These are phyloP conservation scores for Antrozous pallidus DNA, from an alignment of 2,797 vertebrate species.

Conservation along the genomic window DNA sequence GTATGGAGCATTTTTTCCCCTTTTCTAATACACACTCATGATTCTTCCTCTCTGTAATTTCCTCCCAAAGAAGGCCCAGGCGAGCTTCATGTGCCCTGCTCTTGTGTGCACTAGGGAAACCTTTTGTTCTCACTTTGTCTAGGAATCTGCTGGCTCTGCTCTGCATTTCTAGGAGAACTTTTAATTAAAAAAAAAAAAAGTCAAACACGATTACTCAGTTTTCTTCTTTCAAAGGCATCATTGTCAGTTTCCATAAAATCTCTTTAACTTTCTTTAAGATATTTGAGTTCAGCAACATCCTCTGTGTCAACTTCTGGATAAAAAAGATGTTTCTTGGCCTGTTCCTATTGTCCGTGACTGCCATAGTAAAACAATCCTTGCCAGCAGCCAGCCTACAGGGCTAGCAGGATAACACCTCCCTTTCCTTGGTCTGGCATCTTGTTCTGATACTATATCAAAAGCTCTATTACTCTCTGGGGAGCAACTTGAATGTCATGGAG, in stretches of 20 bases:
- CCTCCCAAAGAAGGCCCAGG: slow-evolving; percentile 53
- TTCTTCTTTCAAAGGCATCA: slow-evolving; percentile 58
- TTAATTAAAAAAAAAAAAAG: slow-evolving; percentile 76
- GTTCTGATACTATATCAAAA: background rate
- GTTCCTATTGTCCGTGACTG: slow-evolving; percentile 49
- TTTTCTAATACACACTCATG: background rate
- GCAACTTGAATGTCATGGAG: background rate
- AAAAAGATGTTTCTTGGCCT: slow-evolving; percentile 60
- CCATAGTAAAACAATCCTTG: slow-evolving; percentile 55
- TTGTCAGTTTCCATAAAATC: slow-evolving; percentile 43
- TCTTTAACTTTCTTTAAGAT: slow-evolving; percentile 50
- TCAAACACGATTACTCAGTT: slow-evolving; percentile 72
- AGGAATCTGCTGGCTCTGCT: slow-evolving; percentile 61
- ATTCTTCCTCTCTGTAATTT: slow-evolving; percentile 50
- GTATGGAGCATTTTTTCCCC: background rate
- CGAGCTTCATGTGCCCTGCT: slow-evolving; percentile 60
- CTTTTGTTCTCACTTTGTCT: slow-evolving; percentile 56
- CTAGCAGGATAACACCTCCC: background rate
- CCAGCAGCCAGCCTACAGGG: slow-evolving; percentile 14
- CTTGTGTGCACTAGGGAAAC: slow-evolving; percentile 12
- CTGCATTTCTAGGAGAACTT: slow-evolving; percentile 53
- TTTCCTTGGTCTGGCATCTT: slow-evolving; percentile 8
- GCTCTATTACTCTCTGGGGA: slow-evolving; percentile 18
- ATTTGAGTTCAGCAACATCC: slow-evolving; percentile 5
- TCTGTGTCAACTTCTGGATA: slow-evolving; percentile 27